Evolutionary conservation across 2,888 invertebrate species (phyloP), one percentile per base, ranked within the genome.

Genomic region (Drosophila kokeensis): DNA sequence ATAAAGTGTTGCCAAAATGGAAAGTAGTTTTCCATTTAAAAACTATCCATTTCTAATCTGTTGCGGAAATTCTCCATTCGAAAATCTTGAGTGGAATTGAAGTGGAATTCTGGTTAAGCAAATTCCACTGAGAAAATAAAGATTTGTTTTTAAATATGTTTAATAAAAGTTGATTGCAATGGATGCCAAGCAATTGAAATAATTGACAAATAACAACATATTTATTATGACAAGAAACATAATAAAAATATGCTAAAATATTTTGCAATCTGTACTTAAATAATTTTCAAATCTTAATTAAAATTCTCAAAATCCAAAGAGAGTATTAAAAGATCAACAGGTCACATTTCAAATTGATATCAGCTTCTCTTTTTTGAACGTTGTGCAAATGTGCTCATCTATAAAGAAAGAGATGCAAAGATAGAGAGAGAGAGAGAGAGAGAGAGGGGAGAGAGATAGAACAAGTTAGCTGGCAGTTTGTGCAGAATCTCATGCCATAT

Each of bases 381-480:
- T 80, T 79, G 85, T 85, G 83, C 71, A 72, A 84, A 84, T 84
- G 83, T 75, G 70, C 53, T 57, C 59, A 21, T 34, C 52, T 15
- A 34, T 1, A 36, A 5, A 24, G 32, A 49, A 32, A 32, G 21
- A 34, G 42, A 32, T 11, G 27, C 32, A 34, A 21, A 5, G n/a
- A 24, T 27, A 36, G 18, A 13, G 21, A 42, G 13, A 42, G 1
- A 13, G 3, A 45, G 4, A 24, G 2, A 8, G 7, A 15, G 4
- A 21, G 3, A 21, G 13, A 13, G 48, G 24, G 11, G 32, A n/a
- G 30, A 34, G 24, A 10, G 13, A 24, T 54, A 27, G 32, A n/a
- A 34, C 29, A 34, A 24, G 54, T 15, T 36, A 53, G 62, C 38
- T 36, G 49, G 36, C 49, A 49, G 59, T 58, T 60, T n/a, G 30